phyloP scores from a whole-genome alignment of 2,113 vertebrate genomes.

The Saguinus midas region DNA sequence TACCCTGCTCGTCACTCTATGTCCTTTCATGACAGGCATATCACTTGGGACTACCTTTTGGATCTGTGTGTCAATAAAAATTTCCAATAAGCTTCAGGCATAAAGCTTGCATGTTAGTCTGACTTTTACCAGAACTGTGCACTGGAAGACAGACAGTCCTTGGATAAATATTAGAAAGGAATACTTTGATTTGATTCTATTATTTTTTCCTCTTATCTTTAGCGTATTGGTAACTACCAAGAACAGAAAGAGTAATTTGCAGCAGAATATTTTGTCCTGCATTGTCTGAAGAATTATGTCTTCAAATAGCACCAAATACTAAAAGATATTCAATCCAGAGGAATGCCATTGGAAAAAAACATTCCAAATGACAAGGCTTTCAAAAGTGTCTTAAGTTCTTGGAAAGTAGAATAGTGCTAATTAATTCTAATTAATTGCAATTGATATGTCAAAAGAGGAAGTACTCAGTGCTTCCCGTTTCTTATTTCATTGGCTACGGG shows the following conservation, averaged over 20 bases:
- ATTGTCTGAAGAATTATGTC: not conserved
- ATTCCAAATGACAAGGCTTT: constrained; percentile 42
- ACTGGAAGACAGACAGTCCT: not conserved
- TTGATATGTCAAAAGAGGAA: not conserved
- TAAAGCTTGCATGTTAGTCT: not conserved
- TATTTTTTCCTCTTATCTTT: not conserved
- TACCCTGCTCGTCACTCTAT: not conserved
- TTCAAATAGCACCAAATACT: constrained; percentile 19
- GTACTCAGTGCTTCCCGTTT: not conserved
- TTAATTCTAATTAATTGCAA: constrained; percentile 34
- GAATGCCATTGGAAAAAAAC: not conserved
- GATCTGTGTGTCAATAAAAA: not conserved
- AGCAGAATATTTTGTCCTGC: not conserved
- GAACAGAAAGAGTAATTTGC: not conserved
- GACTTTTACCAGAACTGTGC: not conserved
- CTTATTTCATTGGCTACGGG: not conserved
- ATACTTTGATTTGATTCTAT: not conserved
- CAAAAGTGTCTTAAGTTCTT: constrained; percentile 28
- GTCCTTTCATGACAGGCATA: not conserved
- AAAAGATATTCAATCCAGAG: constrained; percentile 1
- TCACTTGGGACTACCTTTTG: not conserved
- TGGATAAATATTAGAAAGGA: not conserved
- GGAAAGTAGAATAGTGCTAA: constrained; percentile 28
- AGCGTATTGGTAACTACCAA: not conserved
- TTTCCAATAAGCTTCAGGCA: not conserved